Evolutionary conservation across 2,888 invertebrate species (phyloP).

Genomic region (Scotopteryx bipunctaria): DNA sequence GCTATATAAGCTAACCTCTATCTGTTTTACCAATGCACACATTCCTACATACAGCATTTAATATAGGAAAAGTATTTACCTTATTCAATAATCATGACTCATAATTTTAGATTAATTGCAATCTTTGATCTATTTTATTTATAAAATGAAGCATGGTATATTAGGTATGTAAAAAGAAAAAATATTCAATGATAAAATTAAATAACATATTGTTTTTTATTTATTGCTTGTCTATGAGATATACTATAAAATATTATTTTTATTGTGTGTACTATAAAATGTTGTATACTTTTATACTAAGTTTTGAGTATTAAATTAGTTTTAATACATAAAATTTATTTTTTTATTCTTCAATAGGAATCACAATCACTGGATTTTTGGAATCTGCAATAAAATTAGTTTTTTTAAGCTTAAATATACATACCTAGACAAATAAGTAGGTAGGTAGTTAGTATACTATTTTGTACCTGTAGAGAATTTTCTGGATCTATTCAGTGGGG

Average conservation of each 20-base stretch:
- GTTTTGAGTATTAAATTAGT: not conserved
- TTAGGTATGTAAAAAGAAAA: not conserved
- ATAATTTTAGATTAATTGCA: too few species aligned
- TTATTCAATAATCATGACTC: too few species aligned
- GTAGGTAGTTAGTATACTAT: too few species aligned
- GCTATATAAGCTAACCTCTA: not conserved
- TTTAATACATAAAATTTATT: not conserved
- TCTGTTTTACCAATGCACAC: not conserved
- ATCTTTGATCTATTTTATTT: too few species aligned
- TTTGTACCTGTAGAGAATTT: slow-evolving; percentile 41
- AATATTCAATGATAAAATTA: not conserved
- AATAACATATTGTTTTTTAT: not conserved
- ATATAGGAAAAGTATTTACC: not conserved
- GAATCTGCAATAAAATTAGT: slow-evolving; percentile 41
- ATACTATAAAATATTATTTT: not conserved
- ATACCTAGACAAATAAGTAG: not conserved
- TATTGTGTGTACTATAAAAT: not conserved
- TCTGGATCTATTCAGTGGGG: slow-evolving; percentile 36
- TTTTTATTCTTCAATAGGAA: slow-evolving; percentile 55
- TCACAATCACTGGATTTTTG: slow-evolving; percentile 51
- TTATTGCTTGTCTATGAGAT: not conserved
- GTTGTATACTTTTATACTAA: not conserved
- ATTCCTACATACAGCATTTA: slow-evolving; percentile 13
- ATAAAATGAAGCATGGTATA: too few species aligned
- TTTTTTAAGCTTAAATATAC: not conserved